Conservation (phyloP, 2,113 vertebrate genomes). For the Uropsilus gracilis region DNA sequence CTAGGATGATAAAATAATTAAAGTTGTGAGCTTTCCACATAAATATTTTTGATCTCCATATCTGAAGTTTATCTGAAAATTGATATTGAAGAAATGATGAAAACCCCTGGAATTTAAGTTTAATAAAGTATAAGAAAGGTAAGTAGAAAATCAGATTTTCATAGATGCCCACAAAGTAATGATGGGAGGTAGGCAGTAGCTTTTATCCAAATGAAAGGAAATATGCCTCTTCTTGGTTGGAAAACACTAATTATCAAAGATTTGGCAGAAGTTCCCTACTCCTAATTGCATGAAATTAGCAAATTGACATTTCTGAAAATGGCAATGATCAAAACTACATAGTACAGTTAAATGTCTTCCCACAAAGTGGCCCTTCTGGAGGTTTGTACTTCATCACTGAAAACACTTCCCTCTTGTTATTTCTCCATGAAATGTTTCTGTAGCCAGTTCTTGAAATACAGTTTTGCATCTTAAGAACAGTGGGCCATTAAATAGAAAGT, state of each 20-base stretch:
- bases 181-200: slow-evolving; percentile 8
- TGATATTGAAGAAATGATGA: neutral
- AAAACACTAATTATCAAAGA: slow-evolving; percentile 66
- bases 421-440: neutral
- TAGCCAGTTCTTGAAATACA: neutral
- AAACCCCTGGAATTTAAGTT: neutral
- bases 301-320: slow-evolving; percentile 72
- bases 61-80: neutral
- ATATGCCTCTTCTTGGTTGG: slow-evolving; percentile 27
- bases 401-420: slow-evolving; percentile 14
- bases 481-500: neutral
- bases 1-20: neutral
- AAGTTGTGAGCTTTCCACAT: neutral
- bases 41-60: neutral
- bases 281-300: slow-evolving; percentile 63
- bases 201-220: slow-evolving; percentile 53
- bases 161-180: neutral
- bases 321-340: neutral
- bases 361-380: neutral
- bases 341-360: slow-evolving; percentile 5
- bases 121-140: neutral
- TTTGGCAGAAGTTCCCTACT: slow-evolving; percentile 61
- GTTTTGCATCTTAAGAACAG: neutral
- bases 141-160: neutral
- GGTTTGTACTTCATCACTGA: neutral